Conservation (phyloP, 2,888 invertebrate genomes). For the Alviniconcha strummeri region DNA sequence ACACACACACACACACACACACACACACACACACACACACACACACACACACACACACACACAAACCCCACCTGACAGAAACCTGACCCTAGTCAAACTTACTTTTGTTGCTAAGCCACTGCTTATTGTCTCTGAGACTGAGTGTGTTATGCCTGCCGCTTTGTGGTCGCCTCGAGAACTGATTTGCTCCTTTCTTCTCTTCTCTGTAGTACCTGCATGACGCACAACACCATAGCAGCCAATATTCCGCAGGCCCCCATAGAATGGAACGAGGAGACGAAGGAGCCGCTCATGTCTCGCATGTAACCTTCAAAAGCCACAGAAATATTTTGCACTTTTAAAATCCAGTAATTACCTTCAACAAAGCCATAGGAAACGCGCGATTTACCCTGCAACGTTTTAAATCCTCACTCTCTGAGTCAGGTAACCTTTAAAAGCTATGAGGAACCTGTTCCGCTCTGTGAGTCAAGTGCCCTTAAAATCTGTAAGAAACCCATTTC, state of each 20-base stretch:
- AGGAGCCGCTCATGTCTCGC: slow-evolving; percentile 13
- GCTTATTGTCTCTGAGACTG: not conserved
- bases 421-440: not conserved
- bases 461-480: not conserved
- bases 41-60: not conserved
- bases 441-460: not conserved
- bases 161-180: too few species aligned
- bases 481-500: too few species aligned
- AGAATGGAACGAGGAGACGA: slow-evolving; percentile 20
- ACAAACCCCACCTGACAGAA: not conserved
- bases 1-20: slow-evolving; percentile 23
- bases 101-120: not conserved
- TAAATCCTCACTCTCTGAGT: not conserved
- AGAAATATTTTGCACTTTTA: not conserved
- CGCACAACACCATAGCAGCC: not conserved
- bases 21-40: slow-evolving; percentile 13
- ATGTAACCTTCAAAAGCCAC: slow-evolving; percentile 8
- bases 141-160: not conserved
- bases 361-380: too few species aligned
- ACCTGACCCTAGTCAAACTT: not conserved
- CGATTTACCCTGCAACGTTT: not conserved
- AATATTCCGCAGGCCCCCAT: slow-evolving; percentile 4
- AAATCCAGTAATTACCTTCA: not conserved
- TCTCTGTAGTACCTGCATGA: not conserved
- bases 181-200: not conserved